phyloP scores from a whole-genome alignment of 2,888 invertebrate genomes.

The Teinopalpus imperialis region DNA sequence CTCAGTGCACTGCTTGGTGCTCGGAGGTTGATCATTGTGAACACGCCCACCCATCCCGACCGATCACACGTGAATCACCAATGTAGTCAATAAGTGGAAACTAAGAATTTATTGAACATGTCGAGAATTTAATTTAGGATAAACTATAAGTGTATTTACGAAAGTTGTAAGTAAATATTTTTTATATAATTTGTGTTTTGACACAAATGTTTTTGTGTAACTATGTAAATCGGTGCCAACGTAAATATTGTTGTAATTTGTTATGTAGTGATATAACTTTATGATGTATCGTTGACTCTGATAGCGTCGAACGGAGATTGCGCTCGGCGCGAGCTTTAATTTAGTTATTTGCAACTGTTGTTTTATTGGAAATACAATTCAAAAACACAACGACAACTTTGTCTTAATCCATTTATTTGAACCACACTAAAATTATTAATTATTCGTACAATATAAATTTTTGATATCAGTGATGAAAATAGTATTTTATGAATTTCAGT shows the following conservation, averaged over 20 bases:
- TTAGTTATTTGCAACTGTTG: conserved; percentile 76
- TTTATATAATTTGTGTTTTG: conserved; percentile 71
- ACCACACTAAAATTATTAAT: conserved; percentile 10
- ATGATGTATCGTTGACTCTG: conserved; percentile 74
- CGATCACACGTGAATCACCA: conserved; percentile 59
- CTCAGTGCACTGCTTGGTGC: background rate
- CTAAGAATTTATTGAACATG: conserved; percentile 69
- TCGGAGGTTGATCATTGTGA: conserved; percentile 17
- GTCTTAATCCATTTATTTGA: conserved; percentile 45
- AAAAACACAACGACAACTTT: conserved; percentile 46
- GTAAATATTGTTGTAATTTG: conserved; percentile 80
- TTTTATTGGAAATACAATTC: conserved; percentile 77
- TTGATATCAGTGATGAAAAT: conserved; percentile 26
- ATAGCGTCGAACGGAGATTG: conserved; percentile 43
- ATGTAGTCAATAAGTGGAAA: conserved; percentile 63
- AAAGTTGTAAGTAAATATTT: conserved; percentile 75
- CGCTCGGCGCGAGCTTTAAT: conserved; percentile 77
- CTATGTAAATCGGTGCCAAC: conserved; percentile 79
- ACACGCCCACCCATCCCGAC: conserved; percentile 47
- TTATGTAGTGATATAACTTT: conserved; percentile 78
- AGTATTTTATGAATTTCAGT: conserved; percentile 16
- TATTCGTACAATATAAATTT: conserved; percentile 22
- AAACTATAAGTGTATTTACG: conserved; percentile 71
- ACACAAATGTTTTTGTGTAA: conserved; percentile 75
- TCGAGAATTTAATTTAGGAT: conserved; percentile 77